Conservation (phyloP, 2,888 invertebrate genomes). For the Lithophane ornitopus region DNA sequence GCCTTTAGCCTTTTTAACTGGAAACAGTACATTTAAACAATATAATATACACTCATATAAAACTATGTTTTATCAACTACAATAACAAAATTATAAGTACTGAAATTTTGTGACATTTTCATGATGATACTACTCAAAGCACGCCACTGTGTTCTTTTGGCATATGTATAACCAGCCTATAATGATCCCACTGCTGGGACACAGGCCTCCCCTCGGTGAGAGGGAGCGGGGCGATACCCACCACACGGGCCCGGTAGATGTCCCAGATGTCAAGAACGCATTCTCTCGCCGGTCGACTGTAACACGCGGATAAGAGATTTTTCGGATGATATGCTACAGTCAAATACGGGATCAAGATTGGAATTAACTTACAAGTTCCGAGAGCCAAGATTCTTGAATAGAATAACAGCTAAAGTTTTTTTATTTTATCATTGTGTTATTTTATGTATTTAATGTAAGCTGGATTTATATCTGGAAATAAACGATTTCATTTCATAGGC, state of each 20-base stretch:
- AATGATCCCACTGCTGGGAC: too few relatives aligned
- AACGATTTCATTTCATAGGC: background rate
- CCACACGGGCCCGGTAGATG: too few relatives aligned
- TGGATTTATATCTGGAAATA: background rate
- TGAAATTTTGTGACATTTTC: constrained; percentile 4
- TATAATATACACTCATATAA: background rate
- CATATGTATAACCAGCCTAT: background rate
- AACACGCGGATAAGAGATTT: background rate
- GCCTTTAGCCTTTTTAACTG: constrained; percentile 91
- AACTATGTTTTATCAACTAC: background rate
- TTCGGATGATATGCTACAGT: background rate
- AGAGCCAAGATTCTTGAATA: background rate
- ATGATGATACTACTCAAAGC: constrained; percentile 19
- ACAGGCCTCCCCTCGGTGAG: too few relatives aligned
- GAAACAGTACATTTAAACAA: constrained; percentile 20
- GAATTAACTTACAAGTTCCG: background rate
- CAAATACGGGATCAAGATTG: background rate
- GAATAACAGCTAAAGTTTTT: background rate
- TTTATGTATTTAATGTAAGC: background rate
- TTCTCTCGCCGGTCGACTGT: too few relatives aligned
- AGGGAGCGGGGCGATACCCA: too few relatives aligned
- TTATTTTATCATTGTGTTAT: background rate
- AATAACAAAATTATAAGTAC: constrained; percentile 5
- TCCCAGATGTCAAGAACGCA: too few relatives aligned
- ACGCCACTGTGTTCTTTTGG: background rate